A percentile compares a stretch with the other conserved stretches of the same genome.
These are phyloP conservation scores for Lethrus apterus DNA, from an alignment of 1,140 invertebrate genomes.

Conservation along the genomic window DNA sequence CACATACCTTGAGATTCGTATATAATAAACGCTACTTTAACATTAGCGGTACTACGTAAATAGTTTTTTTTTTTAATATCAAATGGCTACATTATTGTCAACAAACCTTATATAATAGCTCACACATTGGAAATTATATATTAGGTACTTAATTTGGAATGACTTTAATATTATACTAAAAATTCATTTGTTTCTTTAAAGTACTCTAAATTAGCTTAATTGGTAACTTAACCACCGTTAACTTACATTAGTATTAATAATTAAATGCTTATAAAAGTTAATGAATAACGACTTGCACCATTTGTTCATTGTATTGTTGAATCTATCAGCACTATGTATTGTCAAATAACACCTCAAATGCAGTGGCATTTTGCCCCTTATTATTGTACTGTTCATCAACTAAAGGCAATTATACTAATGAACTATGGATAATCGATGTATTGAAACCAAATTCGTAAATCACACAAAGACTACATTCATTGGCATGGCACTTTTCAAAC, in stretches of 20 bases:
- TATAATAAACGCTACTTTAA: slow-evolving; percentile 41
- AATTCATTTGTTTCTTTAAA: slow-evolving; percentile 20
- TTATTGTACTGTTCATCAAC: slow-evolving; percentile 39
- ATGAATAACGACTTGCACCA: slow-evolving; percentile 38
- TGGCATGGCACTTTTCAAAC: slow-evolving; percentile 33
- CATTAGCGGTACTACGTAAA: slow-evolving; percentile 36
- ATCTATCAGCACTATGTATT: slow-evolving; percentile 40
- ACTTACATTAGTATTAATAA: slow-evolving; percentile 24
- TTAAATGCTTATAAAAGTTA: slow-evolving; percentile 38
- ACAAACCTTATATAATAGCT: slow-evolving; percentile 36
- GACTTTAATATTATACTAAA: slow-evolving; percentile 22
- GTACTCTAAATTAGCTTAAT: slow-evolving; percentile 31
- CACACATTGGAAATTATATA: slow-evolving; percentile 37
- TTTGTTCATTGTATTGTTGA: slow-evolving; percentile 42
- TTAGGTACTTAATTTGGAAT: slow-evolving; percentile 42
- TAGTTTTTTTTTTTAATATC: slow-evolving; percentile 34
- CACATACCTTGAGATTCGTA: slow-evolving; percentile 33
- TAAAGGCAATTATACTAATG: slow-evolving; percentile 25
- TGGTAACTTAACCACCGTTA: slow-evolving; percentile 35
- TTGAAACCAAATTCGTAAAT: slow-evolving; percentile 33
- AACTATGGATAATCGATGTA: slow-evolving; percentile 27
- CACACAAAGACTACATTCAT: slow-evolving; percentile 23
- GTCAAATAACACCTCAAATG: slow-evolving; percentile 38
- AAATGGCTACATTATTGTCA: slow-evolving; percentile 43
- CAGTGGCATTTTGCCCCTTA: slow-evolving; percentile 23